phyloP scores from a whole-genome alignment of 2,113 vertebrate species.

The Mellivora capensis region DNA sequence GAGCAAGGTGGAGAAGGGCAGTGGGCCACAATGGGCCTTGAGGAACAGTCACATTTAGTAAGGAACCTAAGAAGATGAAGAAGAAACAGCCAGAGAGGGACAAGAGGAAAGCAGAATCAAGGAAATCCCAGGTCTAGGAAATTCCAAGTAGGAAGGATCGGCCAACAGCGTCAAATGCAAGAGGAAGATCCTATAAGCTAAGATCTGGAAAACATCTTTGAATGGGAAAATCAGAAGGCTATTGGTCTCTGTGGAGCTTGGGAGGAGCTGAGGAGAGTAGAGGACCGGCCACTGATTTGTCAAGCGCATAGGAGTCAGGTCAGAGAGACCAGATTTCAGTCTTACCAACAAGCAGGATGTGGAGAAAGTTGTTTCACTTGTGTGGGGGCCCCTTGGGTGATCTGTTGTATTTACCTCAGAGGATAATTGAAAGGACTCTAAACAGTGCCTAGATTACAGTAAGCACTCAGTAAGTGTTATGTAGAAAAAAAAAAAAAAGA shows the following conservation, averaged over 20 bases:
- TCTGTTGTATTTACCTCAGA: neutral
- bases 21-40: neutral
- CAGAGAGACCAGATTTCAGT: neutral
- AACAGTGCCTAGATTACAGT: neutral
- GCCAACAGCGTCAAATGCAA: neutral
- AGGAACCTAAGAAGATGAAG: neutral
- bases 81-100: neutral
- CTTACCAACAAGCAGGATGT: neutral
- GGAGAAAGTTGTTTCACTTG: neutral
- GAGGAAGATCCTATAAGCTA: neutral
- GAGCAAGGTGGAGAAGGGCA: neutral
- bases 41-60: neutral
- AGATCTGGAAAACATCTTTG: neutral
- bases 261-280: neutral
- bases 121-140: neutral
- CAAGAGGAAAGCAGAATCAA: neutral
- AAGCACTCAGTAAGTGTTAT: neutral
- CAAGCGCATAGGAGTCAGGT: neutral
- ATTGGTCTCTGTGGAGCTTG: neutral
- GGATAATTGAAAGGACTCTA: neutral
- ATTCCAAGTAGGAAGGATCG: neutral
- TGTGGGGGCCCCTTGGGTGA: neutral
- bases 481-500: neutral
- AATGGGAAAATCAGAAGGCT: neutral
- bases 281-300: neutral